Evolutionary conservation across 2,797 vertebrate species (phyloP).

Genomic region (Gila robusta): DNA sequence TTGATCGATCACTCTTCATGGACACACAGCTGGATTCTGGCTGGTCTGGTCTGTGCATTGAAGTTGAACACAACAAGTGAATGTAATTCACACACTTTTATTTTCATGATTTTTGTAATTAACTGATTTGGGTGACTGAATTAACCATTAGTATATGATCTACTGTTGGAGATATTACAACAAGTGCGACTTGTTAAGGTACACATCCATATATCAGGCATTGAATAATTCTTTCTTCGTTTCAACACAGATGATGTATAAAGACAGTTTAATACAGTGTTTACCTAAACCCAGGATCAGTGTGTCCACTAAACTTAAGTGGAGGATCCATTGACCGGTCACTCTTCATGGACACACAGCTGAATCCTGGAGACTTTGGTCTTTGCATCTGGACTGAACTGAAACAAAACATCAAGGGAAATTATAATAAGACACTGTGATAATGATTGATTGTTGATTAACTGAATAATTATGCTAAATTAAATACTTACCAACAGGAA

Average conservation of each 20-base stretch:
- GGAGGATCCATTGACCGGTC: background rate
- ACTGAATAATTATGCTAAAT: background rate
- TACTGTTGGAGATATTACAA: background rate
- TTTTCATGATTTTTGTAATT: no score
- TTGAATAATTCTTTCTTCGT: background rate
- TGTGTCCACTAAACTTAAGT: rapidly evolving
- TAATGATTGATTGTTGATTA: background rate
- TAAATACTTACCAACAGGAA: no score
- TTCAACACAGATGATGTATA: background rate
- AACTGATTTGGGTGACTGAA: no score
- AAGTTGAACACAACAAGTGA: background rate
- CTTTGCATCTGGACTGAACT: background rate
- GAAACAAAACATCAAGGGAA: background rate
- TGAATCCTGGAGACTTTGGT: background rate
- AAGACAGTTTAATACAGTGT: background rate
- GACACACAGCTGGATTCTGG: background rate
- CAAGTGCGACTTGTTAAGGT: background rate
- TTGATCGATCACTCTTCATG: background rate
- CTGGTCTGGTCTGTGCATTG: background rate
- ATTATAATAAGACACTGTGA: background rate
- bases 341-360: constrained; percentile 3
- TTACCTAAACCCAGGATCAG: background rate
- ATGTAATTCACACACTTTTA: background rate
- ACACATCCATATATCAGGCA: background rate
- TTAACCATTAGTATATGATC: background rate